Percentiles rank a stretch among this genome's conserved stretches.
Conservation (phyloP, 2,113 vertebrate species). For the Ursus arctos region DNA sequence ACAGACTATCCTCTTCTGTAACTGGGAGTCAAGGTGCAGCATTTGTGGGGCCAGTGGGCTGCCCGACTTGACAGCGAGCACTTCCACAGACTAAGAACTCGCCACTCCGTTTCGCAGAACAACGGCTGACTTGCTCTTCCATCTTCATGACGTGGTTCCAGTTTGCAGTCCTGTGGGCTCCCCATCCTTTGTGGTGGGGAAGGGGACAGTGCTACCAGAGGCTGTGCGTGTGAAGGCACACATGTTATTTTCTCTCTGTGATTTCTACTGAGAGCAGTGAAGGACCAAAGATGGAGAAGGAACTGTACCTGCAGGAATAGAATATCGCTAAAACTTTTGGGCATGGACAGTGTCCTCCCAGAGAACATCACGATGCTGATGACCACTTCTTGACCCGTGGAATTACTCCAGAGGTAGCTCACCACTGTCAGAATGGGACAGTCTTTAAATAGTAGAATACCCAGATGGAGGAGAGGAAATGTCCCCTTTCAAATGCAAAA, state of each 20-base stretch:
- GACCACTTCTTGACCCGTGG: background rate
- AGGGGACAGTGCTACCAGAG: background rate
- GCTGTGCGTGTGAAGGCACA: background rate
- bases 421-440: background rate
- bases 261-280: background rate
- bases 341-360: background rate
- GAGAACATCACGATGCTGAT: background rate
- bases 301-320: background rate
- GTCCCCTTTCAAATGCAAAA: constrained; percentile 1
- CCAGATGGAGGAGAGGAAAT: background rate
- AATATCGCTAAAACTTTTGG: background rate
- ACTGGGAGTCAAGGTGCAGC: background rate
- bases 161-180: background rate
- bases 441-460: background rate
- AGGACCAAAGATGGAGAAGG: background rate
- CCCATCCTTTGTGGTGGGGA: background rate
- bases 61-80: background rate
- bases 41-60: background rate
- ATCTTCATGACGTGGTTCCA: background rate
- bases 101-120: background rate
- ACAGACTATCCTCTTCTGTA: background rate
- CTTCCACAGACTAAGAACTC: background rate
- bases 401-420: background rate
- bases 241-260: background rate
- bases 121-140: background rate